Conservation (phyloP, 1,140 invertebrate genomes). For the Berghia stephanieae region DNA sequence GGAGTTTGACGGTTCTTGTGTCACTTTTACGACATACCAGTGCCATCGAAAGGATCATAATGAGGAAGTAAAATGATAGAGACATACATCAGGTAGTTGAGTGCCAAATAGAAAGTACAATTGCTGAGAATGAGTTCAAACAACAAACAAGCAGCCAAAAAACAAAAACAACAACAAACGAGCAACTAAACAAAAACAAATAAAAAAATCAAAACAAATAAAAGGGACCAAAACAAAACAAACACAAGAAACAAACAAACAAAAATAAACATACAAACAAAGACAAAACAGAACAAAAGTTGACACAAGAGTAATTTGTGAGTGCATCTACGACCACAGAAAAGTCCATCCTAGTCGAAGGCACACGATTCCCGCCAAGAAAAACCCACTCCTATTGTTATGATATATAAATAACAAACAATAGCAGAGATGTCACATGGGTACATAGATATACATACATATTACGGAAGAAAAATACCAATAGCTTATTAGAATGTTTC, state of each 20-base stretch:
- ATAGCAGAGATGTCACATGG: neutral
- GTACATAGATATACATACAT: neutral
- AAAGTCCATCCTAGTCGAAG: neutral
- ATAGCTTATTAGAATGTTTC: no score
- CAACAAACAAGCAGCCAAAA: neutral
- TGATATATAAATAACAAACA: neutral
- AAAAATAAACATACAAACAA: neutral
- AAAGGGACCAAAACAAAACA: neutral
- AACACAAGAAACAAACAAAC: neutral
- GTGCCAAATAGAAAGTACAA: neutral
- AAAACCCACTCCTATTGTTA: slow-evolving; percentile 8
- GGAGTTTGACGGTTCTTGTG: no score
- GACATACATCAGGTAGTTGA: neutral
- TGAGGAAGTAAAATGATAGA: neutral
- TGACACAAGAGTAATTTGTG: neutral
- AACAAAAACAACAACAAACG: neutral
- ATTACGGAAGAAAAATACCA: no score
- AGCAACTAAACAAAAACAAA: neutral
- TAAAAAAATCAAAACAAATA: neutral
- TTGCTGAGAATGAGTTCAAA: neutral
- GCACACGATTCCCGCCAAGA: neutral
- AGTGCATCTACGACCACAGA: no score
- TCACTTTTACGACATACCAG: no score
- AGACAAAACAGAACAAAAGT: neutral
- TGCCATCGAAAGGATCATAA: no score